phyloP scores from a whole-genome alignment of 2,888 invertebrate genomes.

The Deilephila elpenor region DNA sequence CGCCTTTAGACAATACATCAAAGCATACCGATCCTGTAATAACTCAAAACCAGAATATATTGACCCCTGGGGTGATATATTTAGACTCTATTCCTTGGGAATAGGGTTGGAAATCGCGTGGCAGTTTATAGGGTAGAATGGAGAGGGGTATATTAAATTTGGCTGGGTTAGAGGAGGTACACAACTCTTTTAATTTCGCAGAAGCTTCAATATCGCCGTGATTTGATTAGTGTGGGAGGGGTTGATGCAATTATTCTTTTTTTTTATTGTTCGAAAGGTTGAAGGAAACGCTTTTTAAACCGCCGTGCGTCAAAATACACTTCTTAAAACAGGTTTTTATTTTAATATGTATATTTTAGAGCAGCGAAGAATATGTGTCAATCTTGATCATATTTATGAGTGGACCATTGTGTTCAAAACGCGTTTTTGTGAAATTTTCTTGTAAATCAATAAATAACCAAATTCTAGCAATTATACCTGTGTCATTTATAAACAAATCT shows the following conservation, averaged over 20 bases:
- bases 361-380: too few relatives aligned
- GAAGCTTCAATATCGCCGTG: constrained; percentile 61
- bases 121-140: not conserved
- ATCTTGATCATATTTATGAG: too few relatives aligned
- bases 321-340: too few relatives aligned
- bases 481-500: too few relatives aligned
- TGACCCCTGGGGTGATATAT: not conserved
- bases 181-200: constrained; percentile 75
- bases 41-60: not conserved
- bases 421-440: too few relatives aligned
- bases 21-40: constrained; percentile 18
- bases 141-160: constrained; percentile 28
- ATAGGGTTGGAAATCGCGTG: not conserved
- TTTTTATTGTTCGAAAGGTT: not conserved
- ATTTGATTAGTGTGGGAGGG: constrained; percentile 63
- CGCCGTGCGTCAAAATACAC: too few relatives aligned
- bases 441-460: too few relatives aligned
- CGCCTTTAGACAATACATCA: constrained; percentile 24
- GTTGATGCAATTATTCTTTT: constrained; percentile 39
- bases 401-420: too few relatives aligned
- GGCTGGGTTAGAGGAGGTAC: constrained; percentile 39
- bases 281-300: too few relatives aligned
- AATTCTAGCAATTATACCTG: too few relatives aligned
- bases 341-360: too few relatives aligned
- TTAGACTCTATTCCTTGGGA: not conserved